These are phyloP conservation scores for Himalopsyche anomala DNA, from an alignment of 2,888 invertebrate species.

Conservation along the genomic window DNA sequence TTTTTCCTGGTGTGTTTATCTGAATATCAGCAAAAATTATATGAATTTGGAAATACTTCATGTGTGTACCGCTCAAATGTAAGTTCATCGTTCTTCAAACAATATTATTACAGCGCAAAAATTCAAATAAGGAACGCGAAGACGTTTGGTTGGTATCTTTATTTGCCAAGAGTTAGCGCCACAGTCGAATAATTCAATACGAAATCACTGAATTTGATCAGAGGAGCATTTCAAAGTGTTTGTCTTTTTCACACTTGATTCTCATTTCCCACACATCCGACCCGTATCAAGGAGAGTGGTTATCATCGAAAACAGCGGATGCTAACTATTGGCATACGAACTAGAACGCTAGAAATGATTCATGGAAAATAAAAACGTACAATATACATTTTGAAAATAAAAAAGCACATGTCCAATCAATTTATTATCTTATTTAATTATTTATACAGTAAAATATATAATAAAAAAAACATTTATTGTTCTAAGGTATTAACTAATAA, in stretches of 20 bases:
- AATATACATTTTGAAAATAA: too few species aligned
- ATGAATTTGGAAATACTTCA: too few species aligned
- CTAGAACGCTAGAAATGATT: not conserved
- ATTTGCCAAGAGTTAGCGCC: conserved; percentile 10
- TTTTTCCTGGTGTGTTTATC: too few species aligned
- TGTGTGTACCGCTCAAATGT: too few species aligned
- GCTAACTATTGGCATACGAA: not conserved
- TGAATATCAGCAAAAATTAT: too few species aligned
- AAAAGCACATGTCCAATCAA: too few species aligned
- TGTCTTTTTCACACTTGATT: conserved; percentile 43
- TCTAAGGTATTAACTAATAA: too few species aligned
- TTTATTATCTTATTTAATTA: too few species aligned
- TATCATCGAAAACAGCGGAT: not conserved
- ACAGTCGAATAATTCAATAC: conserved; percentile 38
- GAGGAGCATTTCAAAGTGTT: conserved; percentile 39
- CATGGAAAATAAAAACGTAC: too few species aligned
- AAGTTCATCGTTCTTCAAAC: too few species aligned
- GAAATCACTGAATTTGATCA: conserved; percentile 33
- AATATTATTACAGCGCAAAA: not conserved
- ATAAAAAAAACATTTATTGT: too few species aligned
- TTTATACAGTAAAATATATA: too few species aligned
- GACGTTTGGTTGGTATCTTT: conserved; percentile 2
- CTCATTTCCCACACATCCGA: conserved; percentile 43
- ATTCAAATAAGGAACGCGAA: conserved; percentile 10
- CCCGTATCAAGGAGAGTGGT: conserved; percentile 35